Base-by-base conservation (phyloP, 2,888 invertebrate genomes). In the Tetramorium bicarinatum region DNA sequence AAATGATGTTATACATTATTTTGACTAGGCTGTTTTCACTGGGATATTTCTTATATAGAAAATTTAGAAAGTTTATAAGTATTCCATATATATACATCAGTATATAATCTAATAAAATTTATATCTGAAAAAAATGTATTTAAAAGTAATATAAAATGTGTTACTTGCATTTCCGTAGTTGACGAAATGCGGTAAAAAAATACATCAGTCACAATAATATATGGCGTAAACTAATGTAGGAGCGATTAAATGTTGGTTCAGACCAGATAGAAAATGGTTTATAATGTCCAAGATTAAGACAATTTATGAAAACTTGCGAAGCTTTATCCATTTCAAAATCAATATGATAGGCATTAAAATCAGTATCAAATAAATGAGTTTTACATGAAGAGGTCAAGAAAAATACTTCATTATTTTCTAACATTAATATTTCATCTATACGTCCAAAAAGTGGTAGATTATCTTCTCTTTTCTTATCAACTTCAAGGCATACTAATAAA, bases 401-500 rank as follows among this genome's bases (percentile, higher is more conserved):
- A 44, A 49, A 49, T 29, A 69, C 11, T 69, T 69, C n/a, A 18
- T 69, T 52, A n/a, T 49, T 52, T 4, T 69, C 34, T 18, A 69
- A 34, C 29, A 69, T 69, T 69, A 69, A 34, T 18, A 69, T 69
- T 69, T 69, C 52, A 4, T 52, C 34, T 34, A 52, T 69, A 52
- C 21, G 9, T 52, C 49, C 69, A 69, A 69, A 52, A 69, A 69
- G 69, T 6, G 11, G 52, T 29, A 69, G 11, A 69, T 49, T 64
- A 3, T 29, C 29, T 52, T 34, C 0, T 29, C 29, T 69, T 69
- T n/a, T 44, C 44, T 44, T 44, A 18, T 69, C 49, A n/a, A 49
- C 18, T 69, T 69, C n/a, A 52, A 52, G 49, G 11, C 52, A 69
- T 34, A 69, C 52, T 69, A 69, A 69, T 67, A 67, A 67, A 67